Base-by-base conservation (phyloP, 2,888 invertebrate genomes). In the Nysson spinosus region DNA sequence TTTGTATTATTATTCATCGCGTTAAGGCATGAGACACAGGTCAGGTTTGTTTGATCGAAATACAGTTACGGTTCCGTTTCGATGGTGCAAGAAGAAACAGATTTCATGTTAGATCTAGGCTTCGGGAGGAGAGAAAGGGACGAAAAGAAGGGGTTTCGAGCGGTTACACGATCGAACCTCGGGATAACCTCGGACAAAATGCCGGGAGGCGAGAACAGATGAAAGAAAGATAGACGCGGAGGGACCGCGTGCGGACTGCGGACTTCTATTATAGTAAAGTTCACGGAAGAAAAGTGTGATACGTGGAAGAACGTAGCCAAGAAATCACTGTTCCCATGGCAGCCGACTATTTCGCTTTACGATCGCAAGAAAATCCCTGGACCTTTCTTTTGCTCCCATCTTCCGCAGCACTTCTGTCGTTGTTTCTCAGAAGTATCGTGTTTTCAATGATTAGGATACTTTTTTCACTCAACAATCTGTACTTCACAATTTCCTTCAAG, bases 341-440 rank as follows among this genome's bases (percentile, higher is more conserved):
- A 71, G 54, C 72, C 71, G 71, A 77, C 77, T 74, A 80, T 80
- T 80, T 80, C 77, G 78, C 76, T 83, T 81, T 79, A 81, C 79
- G 78, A 77, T 78, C 69, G 71, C 69, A 74, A 77, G 57, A 79
- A 78, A 71, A 65, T 57, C 49, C 57, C 55, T 55, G 60, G 51
- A 66, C 72, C 75, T 72, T 71, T 73, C 72, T 56, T 49, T 50
- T 60, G 42, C 37, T 47, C 42, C 50, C 22, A 22, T 24, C 47
- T 9, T 19, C 51, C 34, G 39, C 56, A 39, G 58, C 49, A 56
- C 60, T 57, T 54, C 51, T 35, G 22, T 7, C 37, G 17, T 32
- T 19, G 11, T 11, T 66, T 58, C 54, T 28, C 7, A 55, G 17
- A 51, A 51, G 20, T 30, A 11, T 30, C 63, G 19, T 26, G 28